These are phyloP conservation scores for Plebejus argus DNA, from an alignment of 2,888 invertebrate genomes.

Conservation along the genomic window DNA sequence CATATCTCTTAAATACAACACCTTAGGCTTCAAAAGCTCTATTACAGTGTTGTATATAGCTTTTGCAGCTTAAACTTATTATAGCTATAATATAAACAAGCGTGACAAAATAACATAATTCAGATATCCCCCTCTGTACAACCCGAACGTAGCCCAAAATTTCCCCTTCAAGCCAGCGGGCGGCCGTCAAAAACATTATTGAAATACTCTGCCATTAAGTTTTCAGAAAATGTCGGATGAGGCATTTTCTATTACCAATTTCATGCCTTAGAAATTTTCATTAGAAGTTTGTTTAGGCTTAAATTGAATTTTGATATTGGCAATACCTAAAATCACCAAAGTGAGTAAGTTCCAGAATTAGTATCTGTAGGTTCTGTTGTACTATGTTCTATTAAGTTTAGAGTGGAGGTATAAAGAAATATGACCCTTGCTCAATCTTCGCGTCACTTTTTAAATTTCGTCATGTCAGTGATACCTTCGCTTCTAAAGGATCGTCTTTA, in stretches of 20 bases:
- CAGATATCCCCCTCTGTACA: conserved; percentile 35
- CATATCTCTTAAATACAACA: no score
- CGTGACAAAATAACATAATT: conserved; percentile 24
- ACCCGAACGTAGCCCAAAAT: conserved; percentile 52
- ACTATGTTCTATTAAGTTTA: background rate
- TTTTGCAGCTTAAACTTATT: no score
- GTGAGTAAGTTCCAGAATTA: background rate
- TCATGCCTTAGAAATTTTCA: conserved; percentile 27
- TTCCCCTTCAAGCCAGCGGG: conserved; percentile 57
- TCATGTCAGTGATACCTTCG: background rate
- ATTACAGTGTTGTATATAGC: no score
- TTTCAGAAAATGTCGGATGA: conserved; percentile 20
- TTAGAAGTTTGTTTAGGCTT: conserved; percentile 15
- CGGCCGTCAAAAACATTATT: conserved; percentile 73
- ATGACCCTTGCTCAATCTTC: background rate
- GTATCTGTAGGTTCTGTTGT: background rate
- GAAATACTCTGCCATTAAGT: conserved; percentile 57
- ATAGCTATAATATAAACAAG: background rate
- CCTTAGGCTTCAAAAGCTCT: no score
- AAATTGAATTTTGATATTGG: background rate
- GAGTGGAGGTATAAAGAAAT: background rate
- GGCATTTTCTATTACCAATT: conserved; percentile 15
- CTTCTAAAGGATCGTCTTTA: background rate
- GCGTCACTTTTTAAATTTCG: background rate
- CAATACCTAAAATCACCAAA: background rate